Base-by-base conservation (phyloP, 2,888 invertebrate genomes). In the Drosophila gaucha region DNA sequence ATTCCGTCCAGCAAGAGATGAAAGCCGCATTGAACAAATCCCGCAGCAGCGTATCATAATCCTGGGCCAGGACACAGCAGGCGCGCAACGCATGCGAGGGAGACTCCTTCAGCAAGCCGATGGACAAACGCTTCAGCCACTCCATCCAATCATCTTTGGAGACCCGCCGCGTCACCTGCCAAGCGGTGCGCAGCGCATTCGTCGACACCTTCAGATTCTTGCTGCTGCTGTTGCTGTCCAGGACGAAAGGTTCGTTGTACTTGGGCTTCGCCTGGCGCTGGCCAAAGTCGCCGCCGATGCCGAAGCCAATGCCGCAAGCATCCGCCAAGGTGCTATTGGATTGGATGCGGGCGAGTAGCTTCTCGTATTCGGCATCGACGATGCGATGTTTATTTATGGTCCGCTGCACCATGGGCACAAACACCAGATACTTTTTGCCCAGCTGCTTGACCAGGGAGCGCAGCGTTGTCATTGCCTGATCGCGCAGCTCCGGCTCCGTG, bases 131-230 rank as follows among this genome's bases (percentile, higher is more conserved):
- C 39, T 97, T 93, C 50, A 99, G 92, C 99, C 99, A 99, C 91
- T 99, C 99, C 44, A 98, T 93, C 99, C 99, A 99, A 92, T 99
- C 99, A 85, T 99, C 99, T 91, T 98, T 98, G 0, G 98, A 98
- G 0, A 98, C 98, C 65, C 98, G 94, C 54, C 97, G 94, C 26
- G 96, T 96, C 0, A 97, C 97, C n/a, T 96, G 96, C 97, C 98
- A 97, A 0, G 97, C 97, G 79, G 96, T 94, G 90, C 97, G 97
- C 41, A 99, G 92, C 90, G 96, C 97, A 22, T 95, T 94, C 5
- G 96, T 95, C 30, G 96, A 96, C 10, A 98, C 97, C 87, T 95
- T 96, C 56, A 97, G 92, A 89, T 96, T 94, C 87, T 96, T 96
- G 9, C 95, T 95, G 55, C 60, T 72, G 46, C 73, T 95, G 52